Percentiles rank a stretch among this genome's conserved stretches.
Evolutionary conservation across 2,113 vertebrate genomes (phyloP).

Genomic region (Phaethornis superciliosus): DNA sequence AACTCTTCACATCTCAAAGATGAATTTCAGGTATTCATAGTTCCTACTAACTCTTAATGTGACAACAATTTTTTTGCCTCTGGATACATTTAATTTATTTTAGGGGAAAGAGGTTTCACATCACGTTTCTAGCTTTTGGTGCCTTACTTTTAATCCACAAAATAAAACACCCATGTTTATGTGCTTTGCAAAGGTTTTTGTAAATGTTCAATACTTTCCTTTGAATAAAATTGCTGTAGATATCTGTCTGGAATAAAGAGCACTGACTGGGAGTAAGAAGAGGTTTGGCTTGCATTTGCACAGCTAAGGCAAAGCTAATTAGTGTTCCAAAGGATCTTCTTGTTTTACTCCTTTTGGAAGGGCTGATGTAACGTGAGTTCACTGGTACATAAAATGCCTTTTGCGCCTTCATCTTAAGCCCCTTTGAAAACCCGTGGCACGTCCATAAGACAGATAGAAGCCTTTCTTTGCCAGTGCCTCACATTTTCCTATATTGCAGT

Average conservation of each 20-base stretch:
- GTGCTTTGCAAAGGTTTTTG: constrained; percentile 17
- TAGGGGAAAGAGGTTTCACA: constrained; percentile 26
- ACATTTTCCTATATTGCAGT: not conserved
- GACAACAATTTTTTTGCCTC: not conserved
- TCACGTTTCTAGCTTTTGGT: constrained; percentile 7
- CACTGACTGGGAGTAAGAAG: not conserved
- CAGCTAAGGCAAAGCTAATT: not conserved
- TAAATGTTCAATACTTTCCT: not conserved
- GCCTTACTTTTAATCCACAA: not conserved
- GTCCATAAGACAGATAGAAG: not conserved
- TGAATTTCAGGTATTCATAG: constrained; percentile 92
- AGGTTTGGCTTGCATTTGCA: not conserved
- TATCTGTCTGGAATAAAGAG: not conserved
- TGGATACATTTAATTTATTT: constrained; percentile 17
- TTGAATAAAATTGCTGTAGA: not conserved
- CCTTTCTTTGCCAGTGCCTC: not conserved
- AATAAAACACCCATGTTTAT: not conserved
- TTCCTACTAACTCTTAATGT: constrained; percentile 18
- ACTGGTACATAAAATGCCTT: not conserved
- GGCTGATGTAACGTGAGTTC: not conserved
- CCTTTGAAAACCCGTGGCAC: not conserved
- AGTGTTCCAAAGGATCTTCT: not conserved
- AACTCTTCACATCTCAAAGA: constrained; percentile 99
- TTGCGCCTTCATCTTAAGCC: not conserved
- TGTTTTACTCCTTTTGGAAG: not conserved